These are phyloP conservation scores for Danaus melanippus DNA, from an alignment of 1,140 invertebrate species.

Conservation along the genomic window DNA sequence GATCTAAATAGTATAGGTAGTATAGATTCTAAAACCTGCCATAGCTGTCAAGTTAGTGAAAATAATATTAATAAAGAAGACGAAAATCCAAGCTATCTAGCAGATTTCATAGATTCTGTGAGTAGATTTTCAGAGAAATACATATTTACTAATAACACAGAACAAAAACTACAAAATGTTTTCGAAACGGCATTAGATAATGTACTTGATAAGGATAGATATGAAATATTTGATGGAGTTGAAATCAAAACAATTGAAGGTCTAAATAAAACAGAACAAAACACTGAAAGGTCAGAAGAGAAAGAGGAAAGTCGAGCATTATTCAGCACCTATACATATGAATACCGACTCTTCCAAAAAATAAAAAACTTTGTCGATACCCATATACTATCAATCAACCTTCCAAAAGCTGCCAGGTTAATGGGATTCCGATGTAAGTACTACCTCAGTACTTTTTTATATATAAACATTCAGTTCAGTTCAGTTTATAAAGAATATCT, in stretches of 20 bases:
- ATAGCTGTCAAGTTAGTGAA: constrained; percentile 57
- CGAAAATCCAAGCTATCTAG: constrained; percentile 24
- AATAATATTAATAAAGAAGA: constrained; percentile 24
- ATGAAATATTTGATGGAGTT: constrained; percentile 54
- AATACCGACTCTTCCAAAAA: constrained; percentile 58
- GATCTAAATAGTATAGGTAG: constrained; percentile 43
- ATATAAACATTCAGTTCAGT: background rate
- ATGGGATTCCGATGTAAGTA: constrained; percentile 71
- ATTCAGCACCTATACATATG: constrained; percentile 59
- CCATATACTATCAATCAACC: constrained; percentile 71
- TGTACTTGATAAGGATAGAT: constrained; percentile 39
- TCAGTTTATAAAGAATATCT: constrained; percentile 1
- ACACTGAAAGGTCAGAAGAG: constrained; percentile 18
- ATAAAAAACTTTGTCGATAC: constrained; percentile 63
- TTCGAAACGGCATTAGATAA: constrained; percentile 47
- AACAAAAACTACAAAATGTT: constrained; percentile 38
- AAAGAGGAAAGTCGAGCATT: constrained; percentile 42
- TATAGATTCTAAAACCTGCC: constrained; percentile 55
- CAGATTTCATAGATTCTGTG: constrained; percentile 38
- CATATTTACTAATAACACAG: constrained; percentile 46
- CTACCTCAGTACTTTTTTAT: constrained; percentile 2
- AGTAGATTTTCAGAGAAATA: constrained; percentile 44
- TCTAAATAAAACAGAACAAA: constrained; percentile 19
- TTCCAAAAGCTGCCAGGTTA: constrained; percentile 73
- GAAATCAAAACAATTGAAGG: constrained; percentile 44